A percentile compares a stretch with the other conserved stretches of the same genome.
These are phyloP conservation scores for Thysanoteuthis rhombus DNA, from an alignment of 2,888 invertebrate species.

Conservation along the genomic window DNA sequence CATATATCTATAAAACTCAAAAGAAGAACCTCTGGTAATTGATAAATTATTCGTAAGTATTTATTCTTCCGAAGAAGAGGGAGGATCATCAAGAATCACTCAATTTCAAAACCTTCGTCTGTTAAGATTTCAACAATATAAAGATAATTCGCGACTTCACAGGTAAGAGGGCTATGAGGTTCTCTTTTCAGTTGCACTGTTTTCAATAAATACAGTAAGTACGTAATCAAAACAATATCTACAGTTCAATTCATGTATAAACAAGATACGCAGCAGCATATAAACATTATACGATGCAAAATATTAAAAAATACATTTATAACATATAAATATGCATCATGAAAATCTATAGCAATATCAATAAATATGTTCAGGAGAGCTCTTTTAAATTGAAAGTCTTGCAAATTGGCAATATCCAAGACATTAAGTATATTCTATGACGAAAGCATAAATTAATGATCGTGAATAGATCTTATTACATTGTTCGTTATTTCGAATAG, in stretches of 20 bases:
- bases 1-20: background rate
- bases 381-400: background rate
- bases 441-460: background rate
- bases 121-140: background rate
- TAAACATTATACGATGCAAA: background rate
- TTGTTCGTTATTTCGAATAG: no score
- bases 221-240: background rate
- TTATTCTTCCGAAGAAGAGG: background rate
- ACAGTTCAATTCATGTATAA: background rate
- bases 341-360: background rate
- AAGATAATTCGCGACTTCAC: background rate
- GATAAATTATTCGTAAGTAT: no score
- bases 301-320: background rate
- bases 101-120: background rate
- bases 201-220: background rate
- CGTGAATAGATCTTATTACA: background rate
- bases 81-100: background rate
- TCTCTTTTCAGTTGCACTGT: background rate
- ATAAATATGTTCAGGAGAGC: background rate
- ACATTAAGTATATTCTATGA: background rate
- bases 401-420: background rate
- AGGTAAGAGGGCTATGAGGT: background rate
- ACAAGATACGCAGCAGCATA: background rate
- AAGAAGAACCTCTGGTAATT: background rate
- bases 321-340: background rate